A percentile compares a stretch with the other conserved stretches of the same genome.
phyloP scores from a whole-genome alignment of 2,113 vertebrate genomes.

The Leucoraja erinaceus region DNA sequence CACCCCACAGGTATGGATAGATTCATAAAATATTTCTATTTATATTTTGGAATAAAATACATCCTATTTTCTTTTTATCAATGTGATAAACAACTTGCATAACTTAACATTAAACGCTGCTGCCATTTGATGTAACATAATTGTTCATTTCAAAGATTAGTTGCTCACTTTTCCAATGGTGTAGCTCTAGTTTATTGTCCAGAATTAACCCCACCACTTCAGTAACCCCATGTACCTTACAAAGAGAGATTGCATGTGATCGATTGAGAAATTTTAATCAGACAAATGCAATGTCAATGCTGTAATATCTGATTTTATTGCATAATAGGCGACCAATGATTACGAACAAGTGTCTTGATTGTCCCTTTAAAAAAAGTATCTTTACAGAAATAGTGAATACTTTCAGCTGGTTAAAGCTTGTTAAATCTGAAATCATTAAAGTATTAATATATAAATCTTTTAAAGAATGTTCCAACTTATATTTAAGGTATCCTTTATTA shows the following conservation, averaged over 20 bases:
- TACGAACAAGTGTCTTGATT: background rate
- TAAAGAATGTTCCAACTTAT: background rate
- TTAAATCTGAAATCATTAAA: background rate
- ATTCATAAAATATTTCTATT: background rate
- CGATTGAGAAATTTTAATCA: background rate
- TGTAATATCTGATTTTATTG: background rate
- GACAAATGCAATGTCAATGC: background rate
- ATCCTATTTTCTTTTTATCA: background rate
- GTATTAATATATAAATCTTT: background rate
- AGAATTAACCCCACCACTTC: background rate
- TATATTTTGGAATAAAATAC: background rate
- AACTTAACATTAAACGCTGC: background rate
- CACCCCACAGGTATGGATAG: background rate
- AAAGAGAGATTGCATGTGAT: background rate
- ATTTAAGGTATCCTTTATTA: conserved; percentile 16
- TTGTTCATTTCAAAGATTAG: background rate
- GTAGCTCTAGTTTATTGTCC: background rate
- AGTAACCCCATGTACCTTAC: background rate
- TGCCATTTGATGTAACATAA: background rate
- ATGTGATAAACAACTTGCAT: background rate
- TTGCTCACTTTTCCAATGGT: background rate
- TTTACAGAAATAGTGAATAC: background rate
- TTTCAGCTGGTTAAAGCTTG: background rate
- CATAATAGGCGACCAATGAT: background rate
- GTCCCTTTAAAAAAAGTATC: background rate